Evolutionary conservation across 1,140 invertebrate genomes (phyloP), one percentile per base, ranked within the genome.

Genomic region (Drosophila repleta): DNA sequence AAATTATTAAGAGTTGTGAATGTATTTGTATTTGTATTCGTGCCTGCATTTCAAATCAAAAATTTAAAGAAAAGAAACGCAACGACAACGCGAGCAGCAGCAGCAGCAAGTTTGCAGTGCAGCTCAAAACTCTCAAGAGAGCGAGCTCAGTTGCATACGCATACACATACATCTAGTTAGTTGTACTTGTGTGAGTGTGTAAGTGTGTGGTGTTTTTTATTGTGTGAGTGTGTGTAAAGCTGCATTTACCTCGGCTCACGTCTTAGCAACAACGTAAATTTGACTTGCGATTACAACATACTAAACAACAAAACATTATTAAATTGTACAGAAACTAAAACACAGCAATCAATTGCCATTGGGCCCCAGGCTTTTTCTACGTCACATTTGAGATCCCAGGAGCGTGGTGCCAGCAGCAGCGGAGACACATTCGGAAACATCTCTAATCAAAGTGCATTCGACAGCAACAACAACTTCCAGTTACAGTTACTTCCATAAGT

Each of bases 251-350:
- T 66, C 55, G 39, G 48, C 67, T 82, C 83, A 87, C 83, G 83
- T 87, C 82, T 87, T 87, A 82, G 82, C 79, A 87, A 85, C 74
- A 82, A 82, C 82, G 78, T 81, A 83, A 69, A 89, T 83, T 77
- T 71, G 51, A 55, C 58, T 64, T 76, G 71, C 83, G 68, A 79
- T 88, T 88, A 83, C 79, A 88, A 83, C 79, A 88, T 89, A 88
- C 73, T 87, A 88, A 87, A 83, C 21, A 45, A 53, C 46, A 57
- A 58, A 73, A 65, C 60, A 65, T 52, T 68, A 61, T 65, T 78
- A 78, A 87, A 73, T 84, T 80, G 52, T 51, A 82, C 79, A 88
- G 84, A 76, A 83, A 68, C 45, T 61, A 37, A 70, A 52, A 57
- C 15, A 45, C 15, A 45, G n/a, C 35, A 62, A 66, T 35, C 45